These are phyloP conservation scores for Alethe castanea DNA, from an alignment of 2,113 vertebrate species.

Conservation along the genomic window DNA sequence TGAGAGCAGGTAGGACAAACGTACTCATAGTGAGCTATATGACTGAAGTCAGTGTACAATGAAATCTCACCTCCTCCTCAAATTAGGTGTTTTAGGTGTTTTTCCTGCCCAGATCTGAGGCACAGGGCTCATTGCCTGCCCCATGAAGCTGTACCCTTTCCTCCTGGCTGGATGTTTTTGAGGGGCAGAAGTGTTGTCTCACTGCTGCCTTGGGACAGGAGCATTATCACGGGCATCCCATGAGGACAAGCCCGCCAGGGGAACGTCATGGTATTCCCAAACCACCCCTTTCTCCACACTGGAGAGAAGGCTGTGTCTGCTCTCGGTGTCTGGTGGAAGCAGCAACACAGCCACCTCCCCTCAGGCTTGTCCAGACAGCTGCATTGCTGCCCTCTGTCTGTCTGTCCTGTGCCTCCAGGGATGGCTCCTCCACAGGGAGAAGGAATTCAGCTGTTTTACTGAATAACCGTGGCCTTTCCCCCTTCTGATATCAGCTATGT, in stretches of 20 bases:
- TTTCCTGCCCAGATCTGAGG: neutral
- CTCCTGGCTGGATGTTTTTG: neutral
- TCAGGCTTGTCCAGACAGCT: neutral
- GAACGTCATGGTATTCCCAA: fast-evolving
- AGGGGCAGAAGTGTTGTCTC: neutral
- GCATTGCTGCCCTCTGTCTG: neutral
- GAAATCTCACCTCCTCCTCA: neutral
- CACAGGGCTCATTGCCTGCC: neutral
- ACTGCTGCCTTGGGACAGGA: neutral
- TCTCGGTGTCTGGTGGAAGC: neutral
- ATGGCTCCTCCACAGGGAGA: neutral
- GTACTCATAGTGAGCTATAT: neutral
- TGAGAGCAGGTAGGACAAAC: fast-evolving
- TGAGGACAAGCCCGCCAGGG: fast-evolving
- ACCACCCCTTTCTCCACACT: neutral
- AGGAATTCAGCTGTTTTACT: neutral
- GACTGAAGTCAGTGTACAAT: neutral
- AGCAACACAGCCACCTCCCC: neutral
- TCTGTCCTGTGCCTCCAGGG: neutral
- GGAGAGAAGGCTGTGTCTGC: neutral
- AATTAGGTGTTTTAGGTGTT: neutral
- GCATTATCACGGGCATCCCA: fast-evolving
- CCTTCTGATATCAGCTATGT: neutral
- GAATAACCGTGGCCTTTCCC: neutral
- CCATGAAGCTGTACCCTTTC: neutral